Evolutionary conservation across 2,888 invertebrate genomes (phyloP), one percentile per base, ranked within the genome.

Genomic region (Orgyia antiqua): DNA sequence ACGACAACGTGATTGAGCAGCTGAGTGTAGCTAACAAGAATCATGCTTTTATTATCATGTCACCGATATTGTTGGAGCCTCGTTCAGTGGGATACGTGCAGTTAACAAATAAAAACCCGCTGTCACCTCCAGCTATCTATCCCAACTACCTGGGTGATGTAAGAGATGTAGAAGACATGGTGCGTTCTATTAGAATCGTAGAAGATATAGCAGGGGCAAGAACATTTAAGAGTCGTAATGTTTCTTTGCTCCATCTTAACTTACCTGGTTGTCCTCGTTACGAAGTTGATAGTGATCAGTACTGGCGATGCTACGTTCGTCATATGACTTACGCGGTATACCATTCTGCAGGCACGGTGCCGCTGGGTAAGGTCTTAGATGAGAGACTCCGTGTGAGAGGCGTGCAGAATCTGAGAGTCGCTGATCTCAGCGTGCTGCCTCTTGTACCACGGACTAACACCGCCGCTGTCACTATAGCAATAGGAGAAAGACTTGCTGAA

Each of bases 251-350:
- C 3, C 45, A 33, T 3, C 25, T 68, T 18, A 24, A 46, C 2
- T 21, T 77, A 2, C 43, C 55, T 3, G 67, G 45, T 0, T 78
- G 79, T 33, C 63, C 67, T 2, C 10, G 17, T 5, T 38, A 42
- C 13, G 37, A 23, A 6, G 26, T 11, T 2, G 43, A 39, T 5
- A 33, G 36, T 0, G 13, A 13, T 2, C 41, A 13, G 2, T 78
- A 77, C 53, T 75, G 72, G 73, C 39, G 38, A n/a, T 78, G 79
- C 42, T 77, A 73, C 51, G 51, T 36, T 28, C 59, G 68, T 7
- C 69, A 74, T 41, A 51, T 77, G 68, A 73, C 77, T 33, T 51
- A 48, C 26, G 41, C 68, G 11, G 65, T 57, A 31, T 66, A 49
- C 45, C 78, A 78, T 45, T 55, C 75, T 17, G 59, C 50, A 33